A percentile compares a stretch with the other conserved stretches of the same genome.
These are phyloP conservation scores for Otocyon megalotis DNA, from an alignment of 2,113 vertebrate species.

Conservation along the genomic window DNA sequence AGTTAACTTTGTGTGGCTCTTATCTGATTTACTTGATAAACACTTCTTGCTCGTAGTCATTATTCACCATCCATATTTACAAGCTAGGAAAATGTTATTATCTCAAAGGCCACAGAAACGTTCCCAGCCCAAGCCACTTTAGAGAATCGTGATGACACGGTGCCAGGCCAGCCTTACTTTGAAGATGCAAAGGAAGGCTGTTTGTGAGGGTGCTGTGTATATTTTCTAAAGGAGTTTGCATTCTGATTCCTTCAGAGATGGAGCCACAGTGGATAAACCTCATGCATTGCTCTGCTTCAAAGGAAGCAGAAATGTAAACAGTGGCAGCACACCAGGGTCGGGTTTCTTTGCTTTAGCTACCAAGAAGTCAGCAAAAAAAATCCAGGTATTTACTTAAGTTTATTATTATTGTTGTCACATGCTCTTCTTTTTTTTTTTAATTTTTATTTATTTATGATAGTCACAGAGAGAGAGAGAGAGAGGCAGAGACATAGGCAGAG, in stretches of 20 bases:
- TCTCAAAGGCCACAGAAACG: slow-evolving; percentile 77
- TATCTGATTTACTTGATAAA: slow-evolving; percentile 45
- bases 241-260: neutral
- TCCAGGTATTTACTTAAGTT: slow-evolving; percentile 47
- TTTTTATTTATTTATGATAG: no score
- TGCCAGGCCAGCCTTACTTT: slow-evolving; percentile 63
- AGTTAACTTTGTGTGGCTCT: neutral
- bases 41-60: slow-evolving; percentile 16
- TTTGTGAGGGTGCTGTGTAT: neutral
- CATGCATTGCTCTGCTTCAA: slow-evolving; percentile 21
- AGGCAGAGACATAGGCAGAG: no score
- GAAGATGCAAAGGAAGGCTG: neutral
- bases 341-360: slow-evolving; percentile 59
- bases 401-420: neutral
- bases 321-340: neutral
- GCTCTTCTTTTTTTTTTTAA: neutral
- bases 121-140: slow-evolving; percentile 66
- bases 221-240: neutral
- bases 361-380: slow-evolving; percentile 34
- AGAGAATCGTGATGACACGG: slow-evolving; percentile 54
- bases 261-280: neutral
- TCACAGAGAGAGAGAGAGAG: no score
- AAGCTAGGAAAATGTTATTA: slow-evolving; percentile 78
- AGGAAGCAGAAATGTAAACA: slow-evolving; percentile 47
- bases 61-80: slow-evolving; percentile 74